Evolutionary conservation across 1,140 invertebrate species (phyloP).

Genomic region (Elymnias hypermnestra): DNA sequence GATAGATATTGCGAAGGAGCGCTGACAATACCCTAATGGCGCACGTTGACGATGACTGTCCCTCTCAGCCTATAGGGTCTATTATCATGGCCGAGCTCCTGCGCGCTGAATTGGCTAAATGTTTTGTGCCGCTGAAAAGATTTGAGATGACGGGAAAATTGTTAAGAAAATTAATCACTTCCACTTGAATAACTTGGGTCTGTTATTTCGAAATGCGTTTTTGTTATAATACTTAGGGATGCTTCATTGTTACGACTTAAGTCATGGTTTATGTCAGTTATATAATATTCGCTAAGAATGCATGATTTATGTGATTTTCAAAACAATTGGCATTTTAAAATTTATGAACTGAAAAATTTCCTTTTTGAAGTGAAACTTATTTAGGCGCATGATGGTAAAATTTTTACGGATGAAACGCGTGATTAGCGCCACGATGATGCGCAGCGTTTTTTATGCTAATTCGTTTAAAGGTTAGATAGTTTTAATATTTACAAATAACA

Average conservation of each 20-base stretch:
- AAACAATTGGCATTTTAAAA: too few species aligned
- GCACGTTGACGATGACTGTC: slow-evolving; percentile 65
- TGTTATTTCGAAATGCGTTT: slow-evolving; percentile 35
- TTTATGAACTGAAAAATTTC: too few species aligned
- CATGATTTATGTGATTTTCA: too few species aligned
- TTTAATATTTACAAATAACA: too few species aligned
- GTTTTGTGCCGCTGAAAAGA: slow-evolving; percentile 69
- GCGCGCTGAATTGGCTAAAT: slow-evolving; percentile 71
- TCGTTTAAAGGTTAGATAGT: too few species aligned
- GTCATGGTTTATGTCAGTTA: background rate
- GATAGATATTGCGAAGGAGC: slow-evolving; percentile 26
- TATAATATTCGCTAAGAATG: background rate
- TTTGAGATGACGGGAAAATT: slow-evolving; percentile 70
- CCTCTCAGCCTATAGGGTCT: slow-evolving; percentile 55
- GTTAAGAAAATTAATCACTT: slow-evolving; percentile 72
- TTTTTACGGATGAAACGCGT: too few species aligned
- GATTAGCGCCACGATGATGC: too few species aligned
- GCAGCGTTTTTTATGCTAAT: too few species aligned
- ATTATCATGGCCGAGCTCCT: slow-evolving; percentile 56
- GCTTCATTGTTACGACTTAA: background rate
- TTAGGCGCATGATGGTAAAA: too few species aligned
- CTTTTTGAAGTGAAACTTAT: too few species aligned
- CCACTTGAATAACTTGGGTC: slow-evolving; percentile 47
- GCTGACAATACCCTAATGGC: slow-evolving; percentile 66
- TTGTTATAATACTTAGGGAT: slow-evolving; percentile 12